Evolutionary conservation across 2,888 invertebrate genomes (phyloP).

Genomic region (Julus scandinavius): DNA sequence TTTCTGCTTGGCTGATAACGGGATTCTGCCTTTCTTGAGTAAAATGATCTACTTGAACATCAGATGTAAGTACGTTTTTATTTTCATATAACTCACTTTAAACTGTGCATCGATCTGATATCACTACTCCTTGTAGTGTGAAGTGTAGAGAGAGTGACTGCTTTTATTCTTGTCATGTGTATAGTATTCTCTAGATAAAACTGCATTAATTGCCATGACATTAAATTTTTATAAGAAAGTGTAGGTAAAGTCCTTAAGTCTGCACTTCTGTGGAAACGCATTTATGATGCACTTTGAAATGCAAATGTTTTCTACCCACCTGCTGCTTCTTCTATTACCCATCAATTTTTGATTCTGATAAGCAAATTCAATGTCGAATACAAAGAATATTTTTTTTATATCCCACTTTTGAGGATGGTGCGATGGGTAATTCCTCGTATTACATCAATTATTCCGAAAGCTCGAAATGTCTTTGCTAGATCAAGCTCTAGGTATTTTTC

Average conservation of each 20-base stretch:
- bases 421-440: neutral
- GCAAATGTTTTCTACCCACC: neutral
- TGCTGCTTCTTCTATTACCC: neutral
- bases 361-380: neutral
- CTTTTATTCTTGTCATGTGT: neutral
- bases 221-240: neutral
- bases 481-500: neutral
- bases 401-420: neutral
- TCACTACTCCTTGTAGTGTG: neutral
- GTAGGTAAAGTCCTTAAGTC: neutral
- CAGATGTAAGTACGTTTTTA: conserved; percentile 74
- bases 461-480: neutral
- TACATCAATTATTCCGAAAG: neutral
- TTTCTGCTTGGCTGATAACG: conserved; percentile 94
- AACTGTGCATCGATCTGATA: neutral
- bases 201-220: neutral
- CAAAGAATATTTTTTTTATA: neutral
- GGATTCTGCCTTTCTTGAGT: conserved; percentile 93
- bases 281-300: neutral
- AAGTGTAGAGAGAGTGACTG: neutral
- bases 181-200: neutral
- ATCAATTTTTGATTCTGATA: neutral
- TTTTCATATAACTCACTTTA: neutral
- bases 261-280: neutral
- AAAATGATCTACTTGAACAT: conserved; percentile 94